Conservation (phyloP, 2,113 vertebrate species). For the Malurus cyaneus region DNA sequence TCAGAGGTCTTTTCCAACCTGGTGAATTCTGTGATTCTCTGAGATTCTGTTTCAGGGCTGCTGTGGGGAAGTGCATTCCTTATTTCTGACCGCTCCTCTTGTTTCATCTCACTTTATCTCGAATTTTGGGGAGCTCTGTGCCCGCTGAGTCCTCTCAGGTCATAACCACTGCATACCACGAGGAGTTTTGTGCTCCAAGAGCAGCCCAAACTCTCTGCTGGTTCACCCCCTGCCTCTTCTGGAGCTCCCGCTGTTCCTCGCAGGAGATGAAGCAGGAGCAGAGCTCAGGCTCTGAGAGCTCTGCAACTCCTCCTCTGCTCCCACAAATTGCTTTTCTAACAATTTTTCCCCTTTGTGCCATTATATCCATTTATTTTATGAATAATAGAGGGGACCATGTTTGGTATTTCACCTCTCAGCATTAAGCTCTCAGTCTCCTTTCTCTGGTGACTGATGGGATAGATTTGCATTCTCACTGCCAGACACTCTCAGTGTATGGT, state of each 20-base stretch:
- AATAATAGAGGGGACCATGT: neutral
- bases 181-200: neutral
- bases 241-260: neutral
- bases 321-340: constrained; percentile 2
- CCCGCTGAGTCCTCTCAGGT: neutral
- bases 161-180: neutral
- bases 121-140: neutral
- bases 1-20: neutral
- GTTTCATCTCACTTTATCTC: neutral
- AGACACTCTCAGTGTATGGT: neutral
- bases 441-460: constrained; percentile 29
- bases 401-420: constrained; percentile 47
- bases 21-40: neutral
- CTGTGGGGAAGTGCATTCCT: neutral
- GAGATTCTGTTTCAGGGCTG: neutral
- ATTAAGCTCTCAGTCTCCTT: constrained; percentile 8
- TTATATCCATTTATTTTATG: constrained; percentile 42
- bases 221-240: neutral
- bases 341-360: neutral
- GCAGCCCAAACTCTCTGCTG: neutral
- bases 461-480: constrained; percentile 22
- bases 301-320: neutral
- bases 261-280: neutral
- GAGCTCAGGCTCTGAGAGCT: neutral
- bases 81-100: neutral